phyloP scores from a whole-genome alignment of 2,797 vertebrate species.

The Momotus momota region DNA sequence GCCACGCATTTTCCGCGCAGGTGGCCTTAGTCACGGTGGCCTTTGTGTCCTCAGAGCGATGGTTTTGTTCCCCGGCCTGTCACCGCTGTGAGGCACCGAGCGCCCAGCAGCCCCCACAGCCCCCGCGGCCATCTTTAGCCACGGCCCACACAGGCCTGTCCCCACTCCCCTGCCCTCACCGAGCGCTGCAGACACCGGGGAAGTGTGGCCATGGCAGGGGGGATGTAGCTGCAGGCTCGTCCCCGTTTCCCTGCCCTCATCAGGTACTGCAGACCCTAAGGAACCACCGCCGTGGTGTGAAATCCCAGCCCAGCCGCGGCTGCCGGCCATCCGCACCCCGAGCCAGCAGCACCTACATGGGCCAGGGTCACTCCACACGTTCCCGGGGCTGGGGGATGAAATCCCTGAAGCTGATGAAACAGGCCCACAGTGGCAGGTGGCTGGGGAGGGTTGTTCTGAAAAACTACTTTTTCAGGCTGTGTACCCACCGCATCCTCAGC shows the following conservation, averaged over 20 bases:
- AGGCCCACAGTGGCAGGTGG: not conserved
- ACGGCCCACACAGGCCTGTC: fast-evolving
- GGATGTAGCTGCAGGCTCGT: not conserved
- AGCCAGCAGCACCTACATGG: fast-evolving
- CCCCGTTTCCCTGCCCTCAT: not conserved
- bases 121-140: not conserved
- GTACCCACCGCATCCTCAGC: not conserved
- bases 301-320: not conserved
- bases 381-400: not conserved
- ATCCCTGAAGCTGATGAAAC: not conserved
- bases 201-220: fast-evolving
- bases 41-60: not conserved
- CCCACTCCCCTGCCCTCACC: not conserved
- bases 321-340: fast-evolving
- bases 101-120: not conserved
- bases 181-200: fast-evolving
- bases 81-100: not conserved
- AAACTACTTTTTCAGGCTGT: not conserved
- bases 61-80: not conserved
- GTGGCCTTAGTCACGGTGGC: not conserved
- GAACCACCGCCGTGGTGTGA: fast-evolving
- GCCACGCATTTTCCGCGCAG: fast-evolving
- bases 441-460: not conserved
- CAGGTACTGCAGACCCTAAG: fast-evolving
- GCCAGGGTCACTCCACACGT: fast-evolving